Base-by-base conservation (phyloP, 2,113 vertebrate genomes). In the Alosa alosa region DNA sequence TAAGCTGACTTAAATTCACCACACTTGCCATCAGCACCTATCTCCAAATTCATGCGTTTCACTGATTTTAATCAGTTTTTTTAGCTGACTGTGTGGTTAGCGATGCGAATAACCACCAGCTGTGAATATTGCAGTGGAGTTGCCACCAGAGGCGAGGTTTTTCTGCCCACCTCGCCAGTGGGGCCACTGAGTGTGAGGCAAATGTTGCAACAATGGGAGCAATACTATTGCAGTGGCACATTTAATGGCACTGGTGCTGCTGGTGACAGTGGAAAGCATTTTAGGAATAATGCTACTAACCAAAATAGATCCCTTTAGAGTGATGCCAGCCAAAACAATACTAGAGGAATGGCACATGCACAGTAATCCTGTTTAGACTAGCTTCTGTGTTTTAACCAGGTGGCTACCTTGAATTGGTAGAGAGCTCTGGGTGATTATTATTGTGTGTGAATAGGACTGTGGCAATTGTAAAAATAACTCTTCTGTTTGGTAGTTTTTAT, bases 161-260 rank as follows among this genome's bases (percentile, higher is more conserved):
- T 15, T 22, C 55, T 60, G 72, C 72, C 31, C 72, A 39, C 72
- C 31, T 31, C 31, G 17, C 72, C 15, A 31, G 25, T 15, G 13
- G 72, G 72, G 11, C 25, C 15, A 4, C 8, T 36, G 72, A 78
- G 72, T 11, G 64, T 78, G 72, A 78, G 72, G 72, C 72, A 78
- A 78, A 78, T 78, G 72, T 78, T 78, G 72, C 72, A 78, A 13
- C 72, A 78, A 78, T 78, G 31, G 36, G 10, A 78, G 72, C 72
- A 78, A 78, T 78, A 78, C 72, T 78, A 41, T 72, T 36, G 31
- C 64, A 31, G 1, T 72, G 64, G 64, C 64, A 72, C 25, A 11
- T 72, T 72, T 72, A 25, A 72, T 31, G 25, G 64, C 72, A 36
- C 25, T 78, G 72, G 18, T 17, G 18, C 15, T 52, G 50, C 9